These are phyloP conservation scores for Redunca redunca DNA, from an alignment of 2,113 vertebrate species.

Conservation along the genomic window DNA sequence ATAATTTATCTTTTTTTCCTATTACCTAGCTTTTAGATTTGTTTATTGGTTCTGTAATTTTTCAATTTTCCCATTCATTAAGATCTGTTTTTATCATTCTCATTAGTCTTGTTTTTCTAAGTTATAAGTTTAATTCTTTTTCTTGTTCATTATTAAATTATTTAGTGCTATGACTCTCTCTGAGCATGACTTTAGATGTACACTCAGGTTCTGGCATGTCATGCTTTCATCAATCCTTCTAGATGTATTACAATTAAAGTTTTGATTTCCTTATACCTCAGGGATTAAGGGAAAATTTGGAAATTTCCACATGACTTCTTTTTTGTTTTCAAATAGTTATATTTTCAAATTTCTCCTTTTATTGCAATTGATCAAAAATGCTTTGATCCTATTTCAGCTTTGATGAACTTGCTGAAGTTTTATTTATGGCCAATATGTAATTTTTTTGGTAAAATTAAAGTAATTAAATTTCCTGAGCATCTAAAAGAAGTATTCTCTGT, in stretches of 20 bases:
- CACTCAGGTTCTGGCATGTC: neutral
- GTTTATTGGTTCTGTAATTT: neutral
- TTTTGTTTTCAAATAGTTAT: neutral
- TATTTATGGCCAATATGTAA: neutral
- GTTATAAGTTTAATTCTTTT: neutral
- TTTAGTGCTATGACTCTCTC: neutral
- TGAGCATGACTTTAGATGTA: neutral
- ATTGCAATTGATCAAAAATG: neutral
- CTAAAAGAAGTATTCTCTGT: neutral
- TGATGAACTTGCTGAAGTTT: neutral
- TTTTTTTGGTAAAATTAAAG: neutral
- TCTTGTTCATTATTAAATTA: neutral
- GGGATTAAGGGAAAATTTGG: neutral
- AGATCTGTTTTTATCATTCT: neutral
- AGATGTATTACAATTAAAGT: neutral
- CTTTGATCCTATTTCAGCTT: neutral
- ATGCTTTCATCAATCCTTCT: neutral
- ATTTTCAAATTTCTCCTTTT: neutral
- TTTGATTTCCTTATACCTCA: constrained; percentile 3
- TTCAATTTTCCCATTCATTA: neutral
- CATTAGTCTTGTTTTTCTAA: neutral
- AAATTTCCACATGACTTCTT: neutral
- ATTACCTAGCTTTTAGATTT: neutral
- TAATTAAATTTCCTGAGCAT: neutral
- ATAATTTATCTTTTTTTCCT: neutral